These are phyloP conservation scores for Castor canadensis DNA, from an alignment of 2,113 vertebrate species.

Conservation along the genomic window DNA sequence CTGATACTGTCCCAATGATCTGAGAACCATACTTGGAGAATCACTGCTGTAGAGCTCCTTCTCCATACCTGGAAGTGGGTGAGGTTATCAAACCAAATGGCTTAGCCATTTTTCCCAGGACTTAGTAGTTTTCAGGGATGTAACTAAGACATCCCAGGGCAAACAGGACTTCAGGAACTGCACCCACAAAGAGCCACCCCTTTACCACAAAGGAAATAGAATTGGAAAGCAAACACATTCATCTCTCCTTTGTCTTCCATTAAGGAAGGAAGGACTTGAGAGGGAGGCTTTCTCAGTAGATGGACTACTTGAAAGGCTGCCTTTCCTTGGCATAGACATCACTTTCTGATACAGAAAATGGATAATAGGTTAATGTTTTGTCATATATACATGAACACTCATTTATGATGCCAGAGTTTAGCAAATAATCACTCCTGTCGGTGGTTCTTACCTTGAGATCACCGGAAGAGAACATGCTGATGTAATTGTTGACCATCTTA, in stretches of 20 bases:
- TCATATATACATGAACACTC: not conserved
- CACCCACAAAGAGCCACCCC: not conserved
- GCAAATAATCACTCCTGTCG: not conserved
- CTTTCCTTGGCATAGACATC: not conserved
- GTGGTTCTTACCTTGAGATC: constrained; percentile 91
- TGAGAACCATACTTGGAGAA: not conserved
- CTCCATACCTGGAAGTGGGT: not conserved
- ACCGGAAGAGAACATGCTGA: constrained; percentile 93
- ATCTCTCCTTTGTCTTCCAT: not conserved
- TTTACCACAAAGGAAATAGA: not conserved
- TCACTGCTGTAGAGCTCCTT: not conserved
- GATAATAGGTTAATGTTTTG: not conserved
- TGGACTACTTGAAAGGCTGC: constrained; percentile 23
- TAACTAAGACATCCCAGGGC: not conserved
- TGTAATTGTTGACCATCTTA: constrained; percentile 93
- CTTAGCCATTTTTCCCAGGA: not conserved
- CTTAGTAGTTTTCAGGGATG: not conserved
- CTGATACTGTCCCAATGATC: not conserved
- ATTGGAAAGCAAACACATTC: not conserved
- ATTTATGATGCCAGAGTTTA: not conserved
- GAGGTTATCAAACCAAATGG: too few relatives aligned
- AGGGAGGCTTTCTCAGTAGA: not conserved
- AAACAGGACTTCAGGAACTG: not conserved
- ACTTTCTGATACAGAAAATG: not conserved
- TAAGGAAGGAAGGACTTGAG: not conserved